Conservation (phyloP, 2,797 vertebrate genomes). For the Leptoclinus maculatus region DNA sequence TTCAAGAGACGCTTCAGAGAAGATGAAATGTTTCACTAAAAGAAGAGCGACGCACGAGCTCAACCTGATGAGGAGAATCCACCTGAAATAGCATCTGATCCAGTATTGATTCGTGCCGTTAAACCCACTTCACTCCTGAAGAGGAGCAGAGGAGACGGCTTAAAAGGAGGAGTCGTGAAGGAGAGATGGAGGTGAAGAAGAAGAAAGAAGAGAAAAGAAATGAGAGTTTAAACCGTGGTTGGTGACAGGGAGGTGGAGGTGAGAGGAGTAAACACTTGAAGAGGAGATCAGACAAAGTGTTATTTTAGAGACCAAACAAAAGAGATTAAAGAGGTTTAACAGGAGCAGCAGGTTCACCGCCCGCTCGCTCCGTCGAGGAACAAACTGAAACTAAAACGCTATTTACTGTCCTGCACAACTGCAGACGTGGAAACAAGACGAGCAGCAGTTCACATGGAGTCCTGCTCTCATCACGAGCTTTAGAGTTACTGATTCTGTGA, state of each 20-base stretch:
- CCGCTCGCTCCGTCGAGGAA: too few species aligned
- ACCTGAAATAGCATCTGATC: conserved; percentile 19
- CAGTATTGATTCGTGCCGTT: conserved; percentile 29
- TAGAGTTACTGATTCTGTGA: too few species aligned
- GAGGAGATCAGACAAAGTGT: background rate
- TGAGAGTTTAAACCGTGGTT: background rate
- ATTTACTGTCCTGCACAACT: too few species aligned
- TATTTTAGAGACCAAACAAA: too few species aligned
- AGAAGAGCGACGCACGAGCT: background rate
- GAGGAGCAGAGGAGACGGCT: conserved; percentile 34
- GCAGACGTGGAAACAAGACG: too few species aligned
- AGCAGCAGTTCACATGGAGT: too few species aligned
- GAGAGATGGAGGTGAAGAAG: conserved; percentile 17
- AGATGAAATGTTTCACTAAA: background rate
- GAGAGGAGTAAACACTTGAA: conserved; percentile 18
- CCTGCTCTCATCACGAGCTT: too few species aligned
- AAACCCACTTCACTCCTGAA: conserved; percentile 33
- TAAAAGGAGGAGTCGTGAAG: conserved; percentile 12
- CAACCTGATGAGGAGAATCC: background rate
- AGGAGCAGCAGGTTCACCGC: too few species aligned
- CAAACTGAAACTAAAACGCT: too few species aligned
- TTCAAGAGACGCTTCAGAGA: background rate
- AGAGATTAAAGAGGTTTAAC: too few species aligned
- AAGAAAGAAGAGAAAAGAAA: background rate
- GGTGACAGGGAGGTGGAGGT: too few species aligned